Evolutionary conservation across 1,140 invertebrate species (phyloP), one percentile per base, ranked within the genome.

Genomic region (Hermatobates lingyangjiaoensis): DNA sequence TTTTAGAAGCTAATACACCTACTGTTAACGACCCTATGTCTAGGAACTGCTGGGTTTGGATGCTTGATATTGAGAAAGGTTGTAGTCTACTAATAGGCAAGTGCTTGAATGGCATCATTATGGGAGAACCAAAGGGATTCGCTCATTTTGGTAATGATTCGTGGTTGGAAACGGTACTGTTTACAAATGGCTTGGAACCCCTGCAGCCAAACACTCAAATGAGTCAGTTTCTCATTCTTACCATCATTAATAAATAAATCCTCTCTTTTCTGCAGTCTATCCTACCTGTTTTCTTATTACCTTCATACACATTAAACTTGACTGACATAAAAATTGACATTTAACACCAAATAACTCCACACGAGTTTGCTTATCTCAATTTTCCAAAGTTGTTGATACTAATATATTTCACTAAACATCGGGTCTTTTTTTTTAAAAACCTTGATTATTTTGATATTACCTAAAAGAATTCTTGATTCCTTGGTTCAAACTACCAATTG

Each of bases 51-150:
- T 78, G 75, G 74, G 60, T 71, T 2, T 80, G 77, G 77, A 62
- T 77, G 52, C 59, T 79, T 18, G 77, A 79, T 62, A 59, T 78
- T 56, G 74, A 79, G 60, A 61, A 74, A 56, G 68, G 72, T 0
- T 76, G 73, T 60, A 68, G 73, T 27, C 61, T 78, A 27, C 61
- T 80, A 51, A 69, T 79, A 49, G 77, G 77, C 15, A 66, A 73
- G 30, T 74, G 73, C 59, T 64, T 80, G 26, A 72, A 74, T 2
- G 71, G 69, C 15, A 72, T 75, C 67, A 58, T 79, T 27, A 62
- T 71, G 24, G 75, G 75, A 2, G 56, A 66, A 4, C 65, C 68
- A 10, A 50, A 68, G 12, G 65, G 66, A 2, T 57, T 60, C 30
- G 64, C 70, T 52, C 75, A 78, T 61, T 56, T 60, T n/a, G 57